Percentiles rank a stretch among this genome's conserved stretches.
These are phyloP conservation scores for Masticophis lateralis DNA, from an alignment of 2,797 vertebrate species.

Conservation along the genomic window DNA sequence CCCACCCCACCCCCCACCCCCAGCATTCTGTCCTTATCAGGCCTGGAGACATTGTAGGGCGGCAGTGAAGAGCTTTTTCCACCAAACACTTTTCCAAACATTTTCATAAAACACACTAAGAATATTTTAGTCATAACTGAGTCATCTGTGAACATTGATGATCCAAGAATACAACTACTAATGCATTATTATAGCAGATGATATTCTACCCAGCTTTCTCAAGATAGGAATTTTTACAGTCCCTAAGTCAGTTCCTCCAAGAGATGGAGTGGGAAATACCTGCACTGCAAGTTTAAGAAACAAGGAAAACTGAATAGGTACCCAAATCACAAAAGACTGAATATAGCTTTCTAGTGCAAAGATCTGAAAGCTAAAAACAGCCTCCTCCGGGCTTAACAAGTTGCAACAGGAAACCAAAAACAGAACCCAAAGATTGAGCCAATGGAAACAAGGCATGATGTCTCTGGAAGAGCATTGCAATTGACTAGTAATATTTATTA, in stretches of 20 bases:
- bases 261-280: background rate
- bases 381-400: background rate
- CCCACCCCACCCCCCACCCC: no score
- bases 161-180: background rate
- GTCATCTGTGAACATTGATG: background rate
- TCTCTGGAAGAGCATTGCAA: background rate
- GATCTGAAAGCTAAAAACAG: background rate
- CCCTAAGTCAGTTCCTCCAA: background rate
- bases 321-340: background rate
- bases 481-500: background rate
- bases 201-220: background rate
- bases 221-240: background rate
- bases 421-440: background rate
- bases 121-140: background rate
- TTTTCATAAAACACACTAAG: conserved; percentile 1
- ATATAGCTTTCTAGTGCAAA: background rate
- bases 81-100: background rate
- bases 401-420: background rate
- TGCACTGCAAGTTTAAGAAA: background rate
- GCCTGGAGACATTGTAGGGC: background rate
- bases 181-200: background rate
- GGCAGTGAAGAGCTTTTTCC: background rate
- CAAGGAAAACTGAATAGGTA: background rate
- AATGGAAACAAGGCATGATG: background rate
- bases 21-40: background rate